Conservation (phyloP, 1,140 invertebrate species). For the Caenorhabditis elegans region DNA sequence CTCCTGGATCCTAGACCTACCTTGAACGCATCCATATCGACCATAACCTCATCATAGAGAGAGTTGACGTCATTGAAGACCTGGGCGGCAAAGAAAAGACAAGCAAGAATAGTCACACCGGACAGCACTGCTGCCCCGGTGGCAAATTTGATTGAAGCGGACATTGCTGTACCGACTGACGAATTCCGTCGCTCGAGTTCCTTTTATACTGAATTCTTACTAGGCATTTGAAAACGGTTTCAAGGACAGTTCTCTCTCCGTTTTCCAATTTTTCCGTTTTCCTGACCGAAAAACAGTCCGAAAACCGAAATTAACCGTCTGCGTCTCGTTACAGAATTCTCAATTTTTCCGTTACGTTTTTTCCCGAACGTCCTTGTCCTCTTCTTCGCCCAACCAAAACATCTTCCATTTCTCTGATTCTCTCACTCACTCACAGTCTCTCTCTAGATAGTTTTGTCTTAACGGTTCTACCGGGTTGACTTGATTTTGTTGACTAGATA, state of each 20-base stretch:
- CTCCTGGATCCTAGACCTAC: not conserved
- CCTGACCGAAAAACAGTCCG: not conserved
- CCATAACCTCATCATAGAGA: conserved; percentile 45
- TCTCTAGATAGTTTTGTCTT: not conserved
- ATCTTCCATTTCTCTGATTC: not conserved
- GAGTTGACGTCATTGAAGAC: conserved; percentile 47
- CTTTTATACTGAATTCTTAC: not conserved
- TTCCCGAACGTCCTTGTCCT: not conserved
- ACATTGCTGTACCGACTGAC: conserved; percentile 8
- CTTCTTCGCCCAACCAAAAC: not conserved
- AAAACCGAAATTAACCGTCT: not conserved
- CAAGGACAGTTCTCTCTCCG: not conserved
- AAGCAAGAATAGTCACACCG: conserved; percentile 37
- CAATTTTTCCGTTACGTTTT: not conserved
- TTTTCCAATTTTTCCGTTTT: not conserved
- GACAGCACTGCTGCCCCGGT: conserved; percentile 20
- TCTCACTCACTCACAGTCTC: not conserved
- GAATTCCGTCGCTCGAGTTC: not conserved
- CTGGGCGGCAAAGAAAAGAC: conserved; percentile 34
- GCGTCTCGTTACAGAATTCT: no score
- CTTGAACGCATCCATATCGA: conserved; percentile 45
- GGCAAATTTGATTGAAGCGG: conserved; percentile 16
- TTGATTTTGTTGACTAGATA: not conserved
- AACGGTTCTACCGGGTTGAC: conserved; percentile 5
- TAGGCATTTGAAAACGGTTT: not conserved